A percentile compares a stretch with the other conserved stretches of the same genome.
Evolutionary conservation across 2,797 vertebrate genomes (phyloP).

Genomic region (Sebastes matsubarae): DNA sequence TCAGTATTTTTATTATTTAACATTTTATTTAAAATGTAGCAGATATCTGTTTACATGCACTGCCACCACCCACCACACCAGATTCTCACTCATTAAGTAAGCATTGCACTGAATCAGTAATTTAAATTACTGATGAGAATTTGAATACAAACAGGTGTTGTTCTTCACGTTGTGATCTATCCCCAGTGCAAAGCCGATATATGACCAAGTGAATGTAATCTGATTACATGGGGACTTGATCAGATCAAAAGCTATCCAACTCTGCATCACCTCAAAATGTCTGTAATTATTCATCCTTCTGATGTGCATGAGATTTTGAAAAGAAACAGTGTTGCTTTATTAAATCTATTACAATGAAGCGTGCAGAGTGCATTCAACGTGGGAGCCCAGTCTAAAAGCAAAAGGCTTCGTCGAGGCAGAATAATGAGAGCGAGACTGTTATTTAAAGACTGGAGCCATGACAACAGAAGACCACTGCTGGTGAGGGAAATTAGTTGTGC

Average conservation of each 20-base stretch:
- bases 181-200: background rate
- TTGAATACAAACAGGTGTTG: background rate
- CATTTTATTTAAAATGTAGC: too few species aligned
- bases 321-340: background rate
- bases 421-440: constrained; percentile 70
- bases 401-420: constrained; percentile 56
- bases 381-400: constrained; percentile 58
- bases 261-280: constrained; percentile 36
- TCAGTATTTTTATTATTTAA: too few species aligned
- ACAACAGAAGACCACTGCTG: constrained; percentile 74
- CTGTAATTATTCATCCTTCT: constrained; percentile 28
- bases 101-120: background rate
- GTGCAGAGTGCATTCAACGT: constrained; percentile 34
- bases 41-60: too few species aligned
- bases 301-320: background rate
- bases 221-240: constrained; percentile 16
- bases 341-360: constrained; percentile 43
- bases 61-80: background rate
- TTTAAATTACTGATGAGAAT: background rate
- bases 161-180: background rate
- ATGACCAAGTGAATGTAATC: background rate
- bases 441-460: constrained; percentile 80
- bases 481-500: constrained; percentile 35
- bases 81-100: background rate
- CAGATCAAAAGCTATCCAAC: constrained; percentile 5